Evolutionary conservation across 1,140 invertebrate genomes (phyloP).

Genomic region (Drosophila navojoa): DNA sequence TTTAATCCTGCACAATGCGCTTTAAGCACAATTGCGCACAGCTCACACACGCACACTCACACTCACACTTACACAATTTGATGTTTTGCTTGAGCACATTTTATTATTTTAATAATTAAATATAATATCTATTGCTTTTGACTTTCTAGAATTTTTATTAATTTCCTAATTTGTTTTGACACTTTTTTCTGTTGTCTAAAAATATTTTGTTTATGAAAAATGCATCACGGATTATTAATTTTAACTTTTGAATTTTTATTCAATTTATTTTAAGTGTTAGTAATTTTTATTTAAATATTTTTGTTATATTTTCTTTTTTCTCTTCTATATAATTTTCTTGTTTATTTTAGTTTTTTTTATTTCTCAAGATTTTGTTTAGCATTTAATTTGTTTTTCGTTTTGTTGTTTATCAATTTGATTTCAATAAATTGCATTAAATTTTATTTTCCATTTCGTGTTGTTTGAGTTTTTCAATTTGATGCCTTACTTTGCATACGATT

Average conservation of each 20-base stretch:
- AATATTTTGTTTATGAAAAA: too few species aligned
- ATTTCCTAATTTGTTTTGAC: too few species aligned
- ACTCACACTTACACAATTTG: not conserved
- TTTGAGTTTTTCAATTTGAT: slow-evolving; percentile 23
- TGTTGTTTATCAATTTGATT: slow-evolving; percentile 11
- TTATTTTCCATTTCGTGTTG: slow-evolving; percentile 23
- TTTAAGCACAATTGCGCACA: slow-evolving; percentile 1
- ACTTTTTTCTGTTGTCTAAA: too few species aligned
- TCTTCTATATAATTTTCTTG: not conserved
- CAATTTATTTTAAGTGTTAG: not conserved
- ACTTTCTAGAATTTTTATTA: too few species aligned
- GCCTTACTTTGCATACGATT: slow-evolving; percentile 26
- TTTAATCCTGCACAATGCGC: slow-evolving; percentile 30
- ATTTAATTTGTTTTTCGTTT: slow-evolving; percentile 22
- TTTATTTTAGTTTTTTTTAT: not conserved
- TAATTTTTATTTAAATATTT: slow-evolving; percentile 26
- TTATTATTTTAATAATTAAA: not conserved
- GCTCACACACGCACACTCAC: not conserved
- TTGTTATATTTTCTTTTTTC: slow-evolving; percentile 9
- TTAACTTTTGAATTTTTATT: not conserved
- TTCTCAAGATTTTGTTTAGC: not conserved
- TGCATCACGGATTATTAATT: too few species aligned
- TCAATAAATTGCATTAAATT: slow-evolving; percentile 18
- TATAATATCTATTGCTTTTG: too few species aligned
- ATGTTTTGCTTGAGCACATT: not conserved